Percentiles rank a stretch among this genome's conserved stretches.
These are phyloP conservation scores for Myioborus miniatus DNA, from an alignment of 2,797 vertebrate species.

Conservation along the genomic window DNA sequence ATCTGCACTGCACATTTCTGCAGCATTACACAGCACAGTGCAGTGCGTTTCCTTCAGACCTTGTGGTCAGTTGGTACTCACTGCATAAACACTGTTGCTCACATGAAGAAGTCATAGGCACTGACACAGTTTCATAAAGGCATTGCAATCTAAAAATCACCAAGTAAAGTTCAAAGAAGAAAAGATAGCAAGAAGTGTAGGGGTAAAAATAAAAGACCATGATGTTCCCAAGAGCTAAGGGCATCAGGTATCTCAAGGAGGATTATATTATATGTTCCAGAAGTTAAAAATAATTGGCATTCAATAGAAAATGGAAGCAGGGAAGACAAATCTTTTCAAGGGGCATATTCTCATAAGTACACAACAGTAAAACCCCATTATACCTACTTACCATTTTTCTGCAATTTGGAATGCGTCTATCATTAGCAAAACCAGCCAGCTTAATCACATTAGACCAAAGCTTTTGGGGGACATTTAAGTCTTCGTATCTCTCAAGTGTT, in stretches of 20 bases:
- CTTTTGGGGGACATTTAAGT: not conserved
- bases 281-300: conserved; percentile 36
- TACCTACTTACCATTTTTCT: not conserved
- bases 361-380: not conserved
- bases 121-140: not conserved
- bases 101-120: not conserved
- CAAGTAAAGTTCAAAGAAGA: not conserved
- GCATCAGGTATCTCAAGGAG: conserved; percentile 20
- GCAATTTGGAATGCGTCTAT: not conserved
- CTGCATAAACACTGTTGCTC: not conserved
- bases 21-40: not conserved
- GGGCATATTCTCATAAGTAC: not conserved
- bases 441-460: conserved; percentile 19
- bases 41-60: not conserved
- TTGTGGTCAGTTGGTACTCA: not conserved
- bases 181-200: not conserved
- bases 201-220: not conserved
- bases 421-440: not conserved
- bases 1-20: not conserved
- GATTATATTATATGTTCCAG: not conserved
- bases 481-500: not conserved
- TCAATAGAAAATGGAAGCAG: not conserved
- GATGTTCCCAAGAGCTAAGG: conserved; percentile 15
- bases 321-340: not conserved
- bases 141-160: not conserved